phyloP scores from a whole-genome alignment of 2,888 invertebrate species.

The Philopedon plagiatum region DNA sequence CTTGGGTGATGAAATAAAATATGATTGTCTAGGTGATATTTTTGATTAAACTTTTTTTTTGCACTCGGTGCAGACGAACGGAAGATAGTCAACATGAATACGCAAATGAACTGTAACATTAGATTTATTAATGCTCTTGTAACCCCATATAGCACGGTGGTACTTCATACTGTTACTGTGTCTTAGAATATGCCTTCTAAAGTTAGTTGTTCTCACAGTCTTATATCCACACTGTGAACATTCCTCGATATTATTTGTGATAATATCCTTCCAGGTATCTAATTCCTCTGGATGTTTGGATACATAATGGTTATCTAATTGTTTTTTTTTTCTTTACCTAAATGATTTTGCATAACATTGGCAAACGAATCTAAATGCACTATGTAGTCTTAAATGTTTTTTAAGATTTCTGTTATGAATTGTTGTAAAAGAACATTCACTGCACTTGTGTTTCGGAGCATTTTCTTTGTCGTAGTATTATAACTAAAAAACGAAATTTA shows the following conservation, averaged over 20 bases:
- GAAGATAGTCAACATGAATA: conserved; percentile 14
- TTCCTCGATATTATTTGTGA: neutral
- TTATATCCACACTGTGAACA: neutral
- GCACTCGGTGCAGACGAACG: neutral
- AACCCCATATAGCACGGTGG: neutral
- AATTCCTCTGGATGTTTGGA: conserved; percentile 32
- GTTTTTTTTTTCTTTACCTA: conserved; percentile 28
- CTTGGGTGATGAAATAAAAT: neutral
- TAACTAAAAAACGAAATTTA: no score
- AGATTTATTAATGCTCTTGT: neutral
- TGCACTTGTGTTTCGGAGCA: conserved; percentile 7
- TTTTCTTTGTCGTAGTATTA: conserved; percentile 16
- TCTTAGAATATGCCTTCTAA: neutral
- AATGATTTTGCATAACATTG: conserved; percentile 34
- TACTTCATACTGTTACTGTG: neutral
- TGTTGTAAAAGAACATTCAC: conserved; percentile 38
- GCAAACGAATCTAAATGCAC: conserved; percentile 29
- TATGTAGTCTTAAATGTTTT: conserved; percentile 37
- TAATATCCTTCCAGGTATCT: neutral
- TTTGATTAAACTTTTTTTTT: conserved; percentile 1
- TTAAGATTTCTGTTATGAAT: conserved; percentile 23
- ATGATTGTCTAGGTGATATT: neutral
- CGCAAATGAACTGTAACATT: conserved; percentile 29
- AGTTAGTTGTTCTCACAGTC: neutral
- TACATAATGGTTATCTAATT: conserved; percentile 45